Base-by-base conservation (phyloP, 2,113 vertebrate species). In the Speoplatyrhinus poulsoni region DNA sequence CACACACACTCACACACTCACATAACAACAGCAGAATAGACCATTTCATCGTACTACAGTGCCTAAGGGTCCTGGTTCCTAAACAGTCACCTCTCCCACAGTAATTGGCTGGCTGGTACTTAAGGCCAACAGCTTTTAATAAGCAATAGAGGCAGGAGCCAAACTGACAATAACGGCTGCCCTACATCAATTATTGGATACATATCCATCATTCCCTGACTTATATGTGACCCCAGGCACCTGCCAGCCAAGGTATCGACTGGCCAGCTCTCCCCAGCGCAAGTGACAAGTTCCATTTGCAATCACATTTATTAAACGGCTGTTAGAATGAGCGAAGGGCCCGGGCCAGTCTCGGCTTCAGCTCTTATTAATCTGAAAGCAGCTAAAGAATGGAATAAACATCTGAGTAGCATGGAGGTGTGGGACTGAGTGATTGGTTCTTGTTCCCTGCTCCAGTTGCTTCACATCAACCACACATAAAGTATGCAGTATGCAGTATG, bases 151-250 rank as follows among this genome's bases (percentile, higher is more conserved):
- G 89, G 87, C 89, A 77, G 83, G 85, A 92, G 90, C 86, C 89
- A 92, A 90, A 91, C 87, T 91, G 91, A 92, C 90, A 92, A 92
- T 92, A 92, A 89, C 89, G 84, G 87, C 88, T 82, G 88, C 86
- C 91, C 91, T 90, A 92, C 91, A 92, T 93, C 90, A 90, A 91
- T 95, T 96, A 94, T 93, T 88, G 95, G 92, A 86, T 94, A 95
- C 89, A 93, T 95, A 97, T 98, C 95, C 94, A 96, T 97, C 95
- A 96, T 82, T 79, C 65, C 61, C 90, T 95, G 95, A 96, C 92
- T 90, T 92, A 91, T 90, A 91, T 85, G 88, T 90, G 90, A 92
- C 91, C 93, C 90, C 88, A 88, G 89, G 89, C 92, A 91, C 92
- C 92, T 92, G 91, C 85, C 91, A 90, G 89, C 88, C 81, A 82